Conservation (phyloP, 2,888 invertebrate species). For the Perizoma affinitatum region DNA sequence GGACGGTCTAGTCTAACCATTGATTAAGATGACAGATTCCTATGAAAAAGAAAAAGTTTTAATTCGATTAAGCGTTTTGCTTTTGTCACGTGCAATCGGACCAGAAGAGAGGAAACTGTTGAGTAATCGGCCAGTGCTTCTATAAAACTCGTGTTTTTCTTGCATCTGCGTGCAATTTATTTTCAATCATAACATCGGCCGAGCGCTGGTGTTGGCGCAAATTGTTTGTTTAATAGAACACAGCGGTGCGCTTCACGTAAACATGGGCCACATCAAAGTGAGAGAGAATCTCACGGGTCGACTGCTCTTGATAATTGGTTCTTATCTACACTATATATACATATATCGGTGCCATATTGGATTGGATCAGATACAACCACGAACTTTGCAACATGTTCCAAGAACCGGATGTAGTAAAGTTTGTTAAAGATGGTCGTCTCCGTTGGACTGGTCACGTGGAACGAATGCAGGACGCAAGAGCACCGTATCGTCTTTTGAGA, state of each 20-base stretch:
- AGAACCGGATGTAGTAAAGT: no score
- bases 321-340: no score
- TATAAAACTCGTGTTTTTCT: constrained; percentile 18
- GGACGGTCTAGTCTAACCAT: no score
- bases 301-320: constrained; percentile 47
- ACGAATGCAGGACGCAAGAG: no score
- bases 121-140: not conserved
- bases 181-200: constrained; percentile 31
- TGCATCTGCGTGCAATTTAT: constrained; percentile 32
- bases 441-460: no score
- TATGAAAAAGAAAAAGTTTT: no score
- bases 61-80: not conserved
- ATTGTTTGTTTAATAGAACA: constrained; percentile 73
- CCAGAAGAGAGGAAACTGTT: not conserved
- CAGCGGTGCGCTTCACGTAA: constrained; percentile 67
- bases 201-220: constrained; percentile 48
- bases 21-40: no score
- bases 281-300: constrained; percentile 36
- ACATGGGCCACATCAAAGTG: constrained; percentile 78
- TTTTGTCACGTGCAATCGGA: not conserved
- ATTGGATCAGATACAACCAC: no score
- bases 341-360: no score
- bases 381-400: no score
- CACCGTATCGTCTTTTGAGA: no score
- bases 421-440: no score